phyloP scores from a whole-genome alignment of 1,140 invertebrate species.

The Pogonomyrmex barbatus region DNA sequence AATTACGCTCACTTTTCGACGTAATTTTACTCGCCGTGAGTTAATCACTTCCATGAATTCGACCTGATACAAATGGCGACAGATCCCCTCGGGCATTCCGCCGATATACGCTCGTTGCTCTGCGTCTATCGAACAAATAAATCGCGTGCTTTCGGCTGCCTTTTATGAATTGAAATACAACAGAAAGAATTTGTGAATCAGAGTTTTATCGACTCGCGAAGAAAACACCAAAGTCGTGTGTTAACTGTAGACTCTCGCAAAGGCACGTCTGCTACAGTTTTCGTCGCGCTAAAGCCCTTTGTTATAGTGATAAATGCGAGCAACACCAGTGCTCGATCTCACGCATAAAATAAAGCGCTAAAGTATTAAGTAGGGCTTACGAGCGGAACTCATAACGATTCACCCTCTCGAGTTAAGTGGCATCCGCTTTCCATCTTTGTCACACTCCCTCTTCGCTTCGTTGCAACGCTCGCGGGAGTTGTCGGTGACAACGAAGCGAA shows the following conservation, averaged over 20 bases:
- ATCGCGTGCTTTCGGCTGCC: not conserved
- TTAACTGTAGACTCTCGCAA: slow-evolving; percentile 31
- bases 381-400: slow-evolving; percentile 79
- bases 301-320: slow-evolving; percentile 79
- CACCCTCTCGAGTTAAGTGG: slow-evolving; percentile 79
- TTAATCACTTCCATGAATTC: slow-evolving; percentile 47
- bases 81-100: slow-evolving; percentile 4
- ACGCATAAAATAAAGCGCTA: slow-evolving; percentile 78
- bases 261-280: slow-evolving; percentile 47
- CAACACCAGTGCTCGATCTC: slow-evolving; percentile 72
- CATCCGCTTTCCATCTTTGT: slow-evolving; percentile 60
- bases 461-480: slow-evolving; percentile 38
- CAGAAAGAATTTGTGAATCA: not conserved
- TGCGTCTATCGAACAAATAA: slow-evolving; percentile 8
- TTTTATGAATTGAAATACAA: not conserved
- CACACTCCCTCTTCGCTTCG: slow-evolving; percentile 17
- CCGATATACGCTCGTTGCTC: slow-evolving; percentile 4
- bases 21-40: slow-evolving; percentile 34
- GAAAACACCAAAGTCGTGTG: not conserved
- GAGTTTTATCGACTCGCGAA: not conserved
- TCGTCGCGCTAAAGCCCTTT: slow-evolving; percentile 66
- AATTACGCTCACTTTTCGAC: slow-evolving; percentile 52
- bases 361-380: slow-evolving; percentile 81
- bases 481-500: slow-evolving; percentile 70
- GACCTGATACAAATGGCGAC: slow-evolving; percentile 17